These are phyloP conservation scores for Lasiommata megera DNA, from an alignment of 2,888 invertebrate species.

Conservation along the genomic window DNA sequence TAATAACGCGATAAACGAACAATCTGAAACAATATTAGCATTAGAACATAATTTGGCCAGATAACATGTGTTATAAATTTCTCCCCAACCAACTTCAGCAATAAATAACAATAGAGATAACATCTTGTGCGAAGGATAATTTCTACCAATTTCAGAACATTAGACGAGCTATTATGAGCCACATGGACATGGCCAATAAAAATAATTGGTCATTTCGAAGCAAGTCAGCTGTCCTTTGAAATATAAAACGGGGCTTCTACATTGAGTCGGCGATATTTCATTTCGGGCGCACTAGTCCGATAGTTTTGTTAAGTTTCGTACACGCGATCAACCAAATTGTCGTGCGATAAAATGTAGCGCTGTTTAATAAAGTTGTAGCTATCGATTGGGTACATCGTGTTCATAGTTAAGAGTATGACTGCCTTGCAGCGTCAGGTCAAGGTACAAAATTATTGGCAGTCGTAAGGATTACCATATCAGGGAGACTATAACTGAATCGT, in stretches of 20 bases:
- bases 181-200: constrained; percentile 36
- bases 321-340: not conserved
- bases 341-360: not conserved
- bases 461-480: no score
- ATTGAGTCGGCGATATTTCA: constrained; percentile 38
- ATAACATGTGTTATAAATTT: constrained; percentile 6
- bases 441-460: no score
- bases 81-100: constrained; percentile 17
- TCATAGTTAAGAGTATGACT: no score
- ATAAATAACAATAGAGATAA: constrained; percentile 28
- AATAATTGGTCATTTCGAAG: constrained; percentile 42
- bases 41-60: constrained; percentile 2
- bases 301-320: not conserved
- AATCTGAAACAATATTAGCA: not conserved
- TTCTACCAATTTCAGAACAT: constrained; percentile 19
- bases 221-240: constrained; percentile 34
- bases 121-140: constrained; percentile 18
- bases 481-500: no score
- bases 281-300: constrained; percentile 29
- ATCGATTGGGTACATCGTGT: no score
- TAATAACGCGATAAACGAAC: not conserved
- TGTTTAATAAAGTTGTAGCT: no score
- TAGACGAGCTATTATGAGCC: constrained; percentile 20
- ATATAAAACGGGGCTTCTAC: constrained; percentile 33
- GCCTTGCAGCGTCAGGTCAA: no score